phyloP scores from a whole-genome alignment of 2,113 vertebrate genomes.

The Amazona guildingii region DNA sequence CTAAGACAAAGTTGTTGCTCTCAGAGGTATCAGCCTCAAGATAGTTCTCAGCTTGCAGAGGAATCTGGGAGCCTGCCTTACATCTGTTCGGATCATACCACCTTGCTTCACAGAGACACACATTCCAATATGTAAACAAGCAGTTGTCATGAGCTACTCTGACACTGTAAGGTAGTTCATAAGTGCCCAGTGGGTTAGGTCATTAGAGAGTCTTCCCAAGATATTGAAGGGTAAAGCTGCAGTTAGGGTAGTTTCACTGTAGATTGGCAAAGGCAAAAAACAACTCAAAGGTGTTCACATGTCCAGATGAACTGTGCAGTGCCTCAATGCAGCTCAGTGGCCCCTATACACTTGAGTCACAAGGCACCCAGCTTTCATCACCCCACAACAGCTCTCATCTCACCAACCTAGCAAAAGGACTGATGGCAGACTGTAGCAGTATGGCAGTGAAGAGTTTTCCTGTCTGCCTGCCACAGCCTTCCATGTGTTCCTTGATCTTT shows the following conservation, averaged over 20 bases:
- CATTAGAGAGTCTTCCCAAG: not conserved
- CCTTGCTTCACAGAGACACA: accelerated
- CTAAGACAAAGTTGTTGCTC: not conserved
- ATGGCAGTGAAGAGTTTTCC: too few species aligned
- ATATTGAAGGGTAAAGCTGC: not conserved
- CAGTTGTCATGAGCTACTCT: not conserved
- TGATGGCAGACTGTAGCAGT: not conserved
- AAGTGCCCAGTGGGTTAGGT: not conserved
- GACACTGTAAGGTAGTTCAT: not conserved
- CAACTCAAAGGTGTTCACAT: accelerated
- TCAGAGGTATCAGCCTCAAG: not conserved
- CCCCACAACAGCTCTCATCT: not conserved
- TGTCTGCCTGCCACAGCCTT: not conserved
- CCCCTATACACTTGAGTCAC: not conserved
- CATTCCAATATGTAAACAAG: not conserved
- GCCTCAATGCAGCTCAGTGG: not conserved
- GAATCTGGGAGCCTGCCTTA: not conserved
- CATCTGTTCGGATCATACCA: not conserved
- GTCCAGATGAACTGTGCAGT: not conserved
- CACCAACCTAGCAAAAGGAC: too few species aligned
- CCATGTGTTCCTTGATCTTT: not conserved
- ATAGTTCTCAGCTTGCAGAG: not conserved
- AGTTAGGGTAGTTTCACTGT: not conserved
- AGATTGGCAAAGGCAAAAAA: not conserved
- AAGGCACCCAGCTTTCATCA: accelerated